Conservation (phyloP, 1,140 invertebrate species). For the Teleopsis dalmanni region DNA sequence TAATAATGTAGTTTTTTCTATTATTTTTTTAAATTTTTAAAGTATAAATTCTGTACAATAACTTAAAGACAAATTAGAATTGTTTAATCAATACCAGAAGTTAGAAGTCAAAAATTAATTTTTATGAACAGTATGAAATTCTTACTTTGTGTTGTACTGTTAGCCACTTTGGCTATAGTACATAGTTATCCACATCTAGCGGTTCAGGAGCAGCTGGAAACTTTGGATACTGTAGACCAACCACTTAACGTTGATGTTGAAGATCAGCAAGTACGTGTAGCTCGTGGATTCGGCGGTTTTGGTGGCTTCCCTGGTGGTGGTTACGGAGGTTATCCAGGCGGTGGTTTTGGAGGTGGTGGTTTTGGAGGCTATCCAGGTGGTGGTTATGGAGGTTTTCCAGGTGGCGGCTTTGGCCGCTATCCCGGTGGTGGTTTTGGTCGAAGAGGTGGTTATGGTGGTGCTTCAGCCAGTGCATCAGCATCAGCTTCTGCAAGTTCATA, state of each 20-base stretch:
- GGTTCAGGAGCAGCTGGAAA: not conserved
- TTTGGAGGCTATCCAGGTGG: slow-evolving; percentile 15
- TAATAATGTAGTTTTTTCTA: too few species aligned
- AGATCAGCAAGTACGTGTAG: not conserved
- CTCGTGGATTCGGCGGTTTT: slow-evolving; percentile 10
- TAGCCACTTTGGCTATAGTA: not conserved
- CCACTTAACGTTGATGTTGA: not conserved
- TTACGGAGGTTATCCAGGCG: not conserved
- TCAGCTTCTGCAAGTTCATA: too few species aligned
- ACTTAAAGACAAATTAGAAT: too few species aligned
- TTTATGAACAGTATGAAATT: too few species aligned
- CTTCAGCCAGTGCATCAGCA: not conserved
- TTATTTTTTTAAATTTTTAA: too few species aligned
- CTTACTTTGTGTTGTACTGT: too few species aligned
- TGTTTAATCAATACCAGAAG: too few species aligned
- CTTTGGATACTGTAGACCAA: slow-evolving; percentile 1
- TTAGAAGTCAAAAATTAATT: too few species aligned
- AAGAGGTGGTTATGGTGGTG: not conserved
- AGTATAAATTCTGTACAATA: too few species aligned
- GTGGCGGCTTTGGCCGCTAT: not conserved
- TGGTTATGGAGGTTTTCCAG: not conserved
- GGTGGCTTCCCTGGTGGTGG: slow-evolving; percentile 15
- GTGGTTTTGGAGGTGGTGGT: slow-evolving; percentile 6
- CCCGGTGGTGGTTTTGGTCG: not conserved
- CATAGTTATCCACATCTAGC: not conserved